Evolutionary conservation across 2,888 invertebrate genomes (phyloP), one percentile per base, ranked within the genome.

Genomic region (Pimpla rufipes): DNA sequence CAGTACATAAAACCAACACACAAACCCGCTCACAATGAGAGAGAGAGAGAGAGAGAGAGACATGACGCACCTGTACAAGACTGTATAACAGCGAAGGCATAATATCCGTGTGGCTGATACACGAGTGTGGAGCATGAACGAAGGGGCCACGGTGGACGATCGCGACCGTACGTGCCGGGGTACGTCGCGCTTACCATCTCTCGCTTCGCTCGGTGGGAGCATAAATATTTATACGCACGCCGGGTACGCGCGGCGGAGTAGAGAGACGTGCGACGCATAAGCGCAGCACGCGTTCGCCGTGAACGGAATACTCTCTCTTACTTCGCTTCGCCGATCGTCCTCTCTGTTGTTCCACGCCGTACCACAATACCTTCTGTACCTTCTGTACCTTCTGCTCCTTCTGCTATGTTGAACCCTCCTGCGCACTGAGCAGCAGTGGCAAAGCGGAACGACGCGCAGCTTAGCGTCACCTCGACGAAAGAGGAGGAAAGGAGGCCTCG

Each of bases 191-290:
- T 83, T 78, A 52, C 37, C 66, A 47, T 13, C 50, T 29, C 67
- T 50, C 47, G 23, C 18, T 29, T 29, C 21, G 23, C 68, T 70
- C 52, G 35, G 35, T 35, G 84, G 83, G 84, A 85, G 81, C 84
- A 86, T 86, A 86, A 84, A 86, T 86, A 86, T 86, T 86, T 85
- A 86, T 86, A 83, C 78, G 83, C 75, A 75, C 78, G 81, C 66
- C 81, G 79, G 79, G 29, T 5, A n/a, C 85, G 85, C 83, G 83
- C 85, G 78, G 75, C 84, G 83, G 74, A 83, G 79, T 59, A 79
- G 64, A 80, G 79, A 86, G 81, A 86, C 86, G 86, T 85, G 86
- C 84, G 80, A 79, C 80, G 86, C 78, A 86, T 86, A 85, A 86
- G 80, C 83, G 71, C 79, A 79, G 84, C 84, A 85, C 83, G 84